These are phyloP conservation scores for Ariopsis seemanni DNA, from an alignment of 2,113 vertebrate species.

Conservation along the genomic window DNA sequence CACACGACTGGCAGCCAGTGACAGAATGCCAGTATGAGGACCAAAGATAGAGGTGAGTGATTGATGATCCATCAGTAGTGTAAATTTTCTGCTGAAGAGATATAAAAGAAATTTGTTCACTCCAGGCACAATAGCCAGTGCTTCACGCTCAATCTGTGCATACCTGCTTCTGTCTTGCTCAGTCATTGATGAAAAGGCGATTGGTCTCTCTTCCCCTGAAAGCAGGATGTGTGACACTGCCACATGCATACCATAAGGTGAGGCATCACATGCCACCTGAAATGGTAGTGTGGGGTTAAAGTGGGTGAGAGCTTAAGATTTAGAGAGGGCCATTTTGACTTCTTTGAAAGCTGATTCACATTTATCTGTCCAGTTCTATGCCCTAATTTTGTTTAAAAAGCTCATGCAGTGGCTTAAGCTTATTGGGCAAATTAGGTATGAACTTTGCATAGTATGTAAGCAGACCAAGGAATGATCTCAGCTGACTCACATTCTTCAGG, in stretches of 20 bases:
- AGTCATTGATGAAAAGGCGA: too few species aligned
- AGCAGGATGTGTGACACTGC: not conserved
- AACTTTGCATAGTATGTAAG: slow-evolving; percentile 36
- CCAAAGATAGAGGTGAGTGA: not conserved
- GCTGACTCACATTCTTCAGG: slow-evolving; percentile 6
- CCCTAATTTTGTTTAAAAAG: not conserved
- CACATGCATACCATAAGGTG: not conserved
- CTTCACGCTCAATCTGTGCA: too few species aligned
- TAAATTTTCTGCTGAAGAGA: not conserved
- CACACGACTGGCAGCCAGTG: too few species aligned
- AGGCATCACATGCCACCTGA: not conserved
- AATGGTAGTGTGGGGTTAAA: not conserved
- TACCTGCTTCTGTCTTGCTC: too few species aligned
- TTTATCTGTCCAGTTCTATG: not conserved
- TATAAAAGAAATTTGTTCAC: not conserved
- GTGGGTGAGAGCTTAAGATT: too few species aligned
- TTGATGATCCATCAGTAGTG: not conserved
- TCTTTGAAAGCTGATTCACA: too few species aligned
- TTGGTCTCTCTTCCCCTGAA: too few species aligned
- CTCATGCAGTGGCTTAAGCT: not conserved
- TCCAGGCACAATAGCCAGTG: too few species aligned
- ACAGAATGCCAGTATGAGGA: too few species aligned
- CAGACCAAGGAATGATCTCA: slow-evolving; percentile 24
- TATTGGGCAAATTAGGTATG: slow-evolving; percentile 20
- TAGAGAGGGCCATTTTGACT: too few species aligned